Percentiles rank a stretch among this genome's conserved stretches.
phyloP scores from a whole-genome alignment of 1,140 invertebrate species.

The Drosophila sechellia region DNA sequence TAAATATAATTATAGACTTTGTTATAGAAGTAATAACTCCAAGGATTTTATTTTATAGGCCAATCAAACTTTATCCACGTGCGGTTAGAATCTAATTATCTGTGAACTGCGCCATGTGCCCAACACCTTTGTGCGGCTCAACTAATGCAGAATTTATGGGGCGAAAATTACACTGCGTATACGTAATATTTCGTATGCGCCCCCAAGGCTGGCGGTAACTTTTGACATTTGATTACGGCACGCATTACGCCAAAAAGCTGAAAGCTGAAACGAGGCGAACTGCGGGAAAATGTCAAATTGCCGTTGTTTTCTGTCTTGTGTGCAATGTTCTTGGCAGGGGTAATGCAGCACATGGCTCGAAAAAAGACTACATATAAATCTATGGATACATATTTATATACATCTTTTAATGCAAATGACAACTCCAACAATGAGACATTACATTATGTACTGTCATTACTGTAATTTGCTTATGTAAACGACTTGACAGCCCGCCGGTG shows the following conservation, averaged over 20 bases:
- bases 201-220: slow-evolving; percentile 23
- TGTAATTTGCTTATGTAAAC: slow-evolving; percentile 76
- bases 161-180: slow-evolving; percentile 25
- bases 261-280: slow-evolving; percentile 22
- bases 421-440: slow-evolving; percentile 33
- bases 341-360: slow-evolving; percentile 21
- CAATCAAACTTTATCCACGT: slow-evolving; percentile 9
- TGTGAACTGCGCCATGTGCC: slow-evolving; percentile 31
- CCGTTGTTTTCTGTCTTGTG: slow-evolving; percentile 27
- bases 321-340: slow-evolving; percentile 10
- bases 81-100: slow-evolving; percentile 24
- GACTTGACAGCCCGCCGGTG: slow-evolving; percentile 48
- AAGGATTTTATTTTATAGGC: slow-evolving; percentile 1
- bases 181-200: slow-evolving; percentile 39
- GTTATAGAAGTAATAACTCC: not conserved
- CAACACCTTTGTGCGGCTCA: slow-evolving; percentile 32
- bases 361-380: slow-evolving; percentile 18
- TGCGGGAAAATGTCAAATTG: slow-evolving; percentile 43
- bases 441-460: slow-evolving; percentile 61
- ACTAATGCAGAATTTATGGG: slow-evolving; percentile 42
- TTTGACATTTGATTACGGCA: slow-evolving; percentile 73
- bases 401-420: slow-evolving; percentile 58
- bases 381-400: not conserved
- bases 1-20: not conserved
- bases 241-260: slow-evolving; percentile 57